Conservation (phyloP, 2,888 invertebrate species). For the Catocala fraxini region DNA sequence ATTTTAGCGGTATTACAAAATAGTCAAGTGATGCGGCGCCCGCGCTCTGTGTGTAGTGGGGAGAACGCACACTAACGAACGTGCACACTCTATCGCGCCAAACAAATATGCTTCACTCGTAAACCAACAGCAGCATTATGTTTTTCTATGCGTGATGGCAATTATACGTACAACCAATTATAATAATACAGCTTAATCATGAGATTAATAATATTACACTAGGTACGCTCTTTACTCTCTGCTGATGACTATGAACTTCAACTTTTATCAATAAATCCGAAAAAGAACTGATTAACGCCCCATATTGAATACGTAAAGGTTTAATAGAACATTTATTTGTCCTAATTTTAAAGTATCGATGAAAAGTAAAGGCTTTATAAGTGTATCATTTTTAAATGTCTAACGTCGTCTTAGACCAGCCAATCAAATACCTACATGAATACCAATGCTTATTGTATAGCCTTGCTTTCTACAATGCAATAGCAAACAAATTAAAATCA, state of each 20-base stretch:
- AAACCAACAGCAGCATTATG: constrained; percentile 1
- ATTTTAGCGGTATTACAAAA: constrained; percentile 86
- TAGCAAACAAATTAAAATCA: constrained; percentile 41
- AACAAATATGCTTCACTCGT: not conserved
- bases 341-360: too few species aligned
- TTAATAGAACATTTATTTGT: too few species aligned
- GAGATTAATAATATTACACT: too few species aligned
- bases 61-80: constrained; percentile 21
- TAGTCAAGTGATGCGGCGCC: constrained; percentile 75
- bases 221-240: too few species aligned
- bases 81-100: constrained; percentile 1
- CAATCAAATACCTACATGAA: constrained; percentile 13
- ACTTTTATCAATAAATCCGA: too few species aligned
- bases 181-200: too few species aligned
- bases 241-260: too few species aligned
- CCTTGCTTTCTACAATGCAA: constrained; percentile 51
- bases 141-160: not conserved
- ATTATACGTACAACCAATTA: too few species aligned
- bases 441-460: constrained; percentile 17
- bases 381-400: too few species aligned
- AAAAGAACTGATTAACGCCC: too few species aligned
- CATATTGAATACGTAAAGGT: too few species aligned
- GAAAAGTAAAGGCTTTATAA: too few species aligned
- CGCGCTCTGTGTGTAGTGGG: constrained; percentile 46
- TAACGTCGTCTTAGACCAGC: not conserved